These are phyloP conservation scores for Lasioglossum vierecki DNA, from an alignment of 2,888 invertebrate species.

Conservation along the genomic window DNA sequence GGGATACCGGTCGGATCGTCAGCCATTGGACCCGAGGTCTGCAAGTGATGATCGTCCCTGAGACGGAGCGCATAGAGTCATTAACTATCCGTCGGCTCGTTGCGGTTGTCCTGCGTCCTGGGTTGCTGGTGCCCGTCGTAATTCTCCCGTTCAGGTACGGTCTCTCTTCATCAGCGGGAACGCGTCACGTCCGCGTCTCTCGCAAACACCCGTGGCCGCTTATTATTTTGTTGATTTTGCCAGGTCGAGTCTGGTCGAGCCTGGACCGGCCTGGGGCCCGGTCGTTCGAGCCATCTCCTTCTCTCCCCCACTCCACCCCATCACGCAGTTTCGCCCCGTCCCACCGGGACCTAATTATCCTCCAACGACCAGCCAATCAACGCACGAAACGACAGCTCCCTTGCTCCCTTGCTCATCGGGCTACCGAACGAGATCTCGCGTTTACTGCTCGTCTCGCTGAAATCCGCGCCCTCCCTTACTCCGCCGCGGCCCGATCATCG, in stretches of 20 bases:
- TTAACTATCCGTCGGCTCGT: conserved; percentile 79
- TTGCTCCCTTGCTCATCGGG: conserved; percentile 33
- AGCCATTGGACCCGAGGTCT: background rate
- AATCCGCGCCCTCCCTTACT: conserved; percentile 40
- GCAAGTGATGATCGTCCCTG: conserved; percentile 69
- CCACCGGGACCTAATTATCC: conserved; percentile 64
- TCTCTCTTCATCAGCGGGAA: conserved; percentile 54
- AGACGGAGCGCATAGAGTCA: conserved; percentile 79
- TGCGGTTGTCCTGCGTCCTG: conserved; percentile 71
- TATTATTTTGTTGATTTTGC: conserved; percentile 76
- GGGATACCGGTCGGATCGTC: background rate
- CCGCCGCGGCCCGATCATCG: background rate
- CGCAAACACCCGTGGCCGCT: conserved; percentile 64
- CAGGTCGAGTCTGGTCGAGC: background rate
- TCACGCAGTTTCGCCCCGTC: conserved; percentile 31
- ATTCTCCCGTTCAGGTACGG: conserved; percentile 35
- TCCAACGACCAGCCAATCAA: conserved; percentile 63
- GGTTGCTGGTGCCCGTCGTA: conserved; percentile 23
- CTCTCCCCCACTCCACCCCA: background rate
- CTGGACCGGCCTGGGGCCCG: conserved; percentile 10
- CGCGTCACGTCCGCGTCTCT: conserved; percentile 59
- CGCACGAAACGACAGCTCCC: conserved; percentile 57
- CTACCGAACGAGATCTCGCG: conserved; percentile 15
- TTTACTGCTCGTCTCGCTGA: conserved; percentile 38
- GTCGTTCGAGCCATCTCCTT: conserved; percentile 22